phyloP scores from a whole-genome alignment of 2,113 vertebrate genomes.

The Syngnathus floridae region DNA sequence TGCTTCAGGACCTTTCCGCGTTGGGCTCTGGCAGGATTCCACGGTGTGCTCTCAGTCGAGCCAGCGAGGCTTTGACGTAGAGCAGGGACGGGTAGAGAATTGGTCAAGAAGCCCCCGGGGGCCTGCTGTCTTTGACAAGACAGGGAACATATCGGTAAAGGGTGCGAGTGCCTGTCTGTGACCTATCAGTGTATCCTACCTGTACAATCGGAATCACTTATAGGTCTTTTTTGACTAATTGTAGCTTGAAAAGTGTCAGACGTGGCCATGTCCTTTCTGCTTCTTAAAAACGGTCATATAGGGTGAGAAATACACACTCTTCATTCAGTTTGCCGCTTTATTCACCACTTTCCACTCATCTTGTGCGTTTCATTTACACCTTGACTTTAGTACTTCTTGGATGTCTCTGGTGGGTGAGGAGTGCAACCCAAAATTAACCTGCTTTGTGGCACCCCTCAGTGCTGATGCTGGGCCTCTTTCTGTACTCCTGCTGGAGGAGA shows the following conservation, averaged over 20 bases:
- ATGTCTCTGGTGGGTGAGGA: constrained; percentile 20
- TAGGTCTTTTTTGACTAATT: constrained; percentile 4
- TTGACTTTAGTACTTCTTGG: not conserved
- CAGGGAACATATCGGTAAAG: constrained; percentile 39
- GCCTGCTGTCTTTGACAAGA: constrained; percentile 53
- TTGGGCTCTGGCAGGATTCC: constrained; percentile 37
- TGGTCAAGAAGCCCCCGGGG: constrained; percentile 53
- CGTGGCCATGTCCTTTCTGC: not conserved
- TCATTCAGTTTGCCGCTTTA: not conserved
- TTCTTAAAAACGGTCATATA: not conserved
- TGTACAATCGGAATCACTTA: constrained; percentile 3
- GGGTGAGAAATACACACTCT: not conserved
- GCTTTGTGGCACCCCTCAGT: constrained; percentile 67
- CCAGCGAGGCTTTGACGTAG: constrained; percentile 49
- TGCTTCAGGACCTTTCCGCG: constrained; percentile 58
- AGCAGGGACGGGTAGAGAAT: constrained; percentile 50
- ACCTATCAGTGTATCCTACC: constrained; percentile 31
- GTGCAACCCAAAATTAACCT: constrained; percentile 32
- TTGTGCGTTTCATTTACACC: constrained; percentile 18
- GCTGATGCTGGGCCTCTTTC: constrained; percentile 74
- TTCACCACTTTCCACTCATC: constrained; percentile 16
- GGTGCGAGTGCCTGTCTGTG: constrained; percentile 15
- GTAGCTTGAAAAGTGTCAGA: not conserved
- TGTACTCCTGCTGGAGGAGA: constrained; percentile 75
- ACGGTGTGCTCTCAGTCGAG: constrained; percentile 26